Conservation (phyloP, 1,140 invertebrate species). For the Lepidurus apus region DNA sequence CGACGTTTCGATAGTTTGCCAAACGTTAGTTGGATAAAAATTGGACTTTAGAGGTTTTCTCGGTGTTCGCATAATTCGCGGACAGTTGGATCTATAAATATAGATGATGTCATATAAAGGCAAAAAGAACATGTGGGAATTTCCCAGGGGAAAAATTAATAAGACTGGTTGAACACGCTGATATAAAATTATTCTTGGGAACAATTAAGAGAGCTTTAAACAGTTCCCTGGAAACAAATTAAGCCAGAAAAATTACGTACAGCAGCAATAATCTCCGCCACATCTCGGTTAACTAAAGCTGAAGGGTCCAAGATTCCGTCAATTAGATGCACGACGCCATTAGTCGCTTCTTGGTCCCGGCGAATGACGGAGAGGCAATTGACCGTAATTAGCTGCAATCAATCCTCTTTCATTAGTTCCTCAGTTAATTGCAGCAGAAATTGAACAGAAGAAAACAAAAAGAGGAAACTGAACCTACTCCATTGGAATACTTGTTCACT, state of each 20-base stretch:
- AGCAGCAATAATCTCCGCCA: slow-evolving; percentile 41
- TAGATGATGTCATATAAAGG: too few relatives aligned
- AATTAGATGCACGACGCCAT: slow-evolving; percentile 64
- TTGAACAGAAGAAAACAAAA: slow-evolving; percentile 6
- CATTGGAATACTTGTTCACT: slow-evolving; percentile 49
- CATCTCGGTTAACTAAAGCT: slow-evolving; percentile 38
- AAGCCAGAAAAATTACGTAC: slow-evolving; percentile 36
- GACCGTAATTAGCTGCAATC: slow-evolving; percentile 50
- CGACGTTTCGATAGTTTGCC: too few relatives aligned
- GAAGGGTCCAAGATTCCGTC: slow-evolving; percentile 59
- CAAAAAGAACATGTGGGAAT: too few relatives aligned
- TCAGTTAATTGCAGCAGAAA: not conserved
- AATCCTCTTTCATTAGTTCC: not conserved
- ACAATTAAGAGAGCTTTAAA: not conserved
- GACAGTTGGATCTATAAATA: too few relatives aligned
- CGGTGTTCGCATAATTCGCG: too few relatives aligned
- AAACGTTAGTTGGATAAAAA: too few relatives aligned
- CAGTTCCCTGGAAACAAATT: not conserved
- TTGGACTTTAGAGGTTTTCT: too few relatives aligned
- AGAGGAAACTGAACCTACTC: slow-evolving; percentile 41
- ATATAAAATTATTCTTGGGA: too few relatives aligned
- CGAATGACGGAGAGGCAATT: slow-evolving; percentile 51
- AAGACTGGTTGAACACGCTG: too few relatives aligned
- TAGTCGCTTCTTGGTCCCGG: slow-evolving; percentile 55
- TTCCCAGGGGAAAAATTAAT: too few relatives aligned